Percentiles rank a stretch among this genome's conserved stretches.
Evolutionary conservation across 2,888 invertebrate genomes (phyloP).

Genomic region (Chrysopilus asiliformis): DNA sequence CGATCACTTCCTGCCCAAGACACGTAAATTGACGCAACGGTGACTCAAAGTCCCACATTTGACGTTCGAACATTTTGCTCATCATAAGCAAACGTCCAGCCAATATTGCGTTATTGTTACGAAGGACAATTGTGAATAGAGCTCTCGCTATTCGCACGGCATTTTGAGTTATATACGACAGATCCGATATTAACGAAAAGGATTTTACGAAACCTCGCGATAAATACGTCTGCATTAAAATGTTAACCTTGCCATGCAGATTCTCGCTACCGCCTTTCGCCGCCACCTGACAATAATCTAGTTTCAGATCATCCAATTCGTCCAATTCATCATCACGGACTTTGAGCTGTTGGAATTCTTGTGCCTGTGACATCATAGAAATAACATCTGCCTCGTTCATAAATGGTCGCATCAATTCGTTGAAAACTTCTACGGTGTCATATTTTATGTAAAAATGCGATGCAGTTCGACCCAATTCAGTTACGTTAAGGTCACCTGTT

Average conservation of each 20-base stretch:
- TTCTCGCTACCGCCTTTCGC: slow-evolving; percentile 78
- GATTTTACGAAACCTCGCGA: slow-evolving; percentile 63
- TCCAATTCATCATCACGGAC: slow-evolving; percentile 89
- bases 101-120: slow-evolving; percentile 81
- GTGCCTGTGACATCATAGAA: slow-evolving; percentile 80
- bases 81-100: slow-evolving; percentile 72
- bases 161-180: slow-evolving; percentile 51
- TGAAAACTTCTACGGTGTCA: slow-evolving; percentile 87
- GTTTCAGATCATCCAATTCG: slow-evolving; percentile 69
- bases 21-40: slow-evolving; percentile 76
- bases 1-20: slow-evolving; percentile 61
- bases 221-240: slow-evolving; percentile 80
- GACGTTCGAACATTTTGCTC: slow-evolving; percentile 86
- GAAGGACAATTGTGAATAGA: slow-evolving; percentile 83
- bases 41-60: slow-evolving; percentile 77
- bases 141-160: slow-evolving; percentile 82
- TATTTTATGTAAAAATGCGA: slow-evolving; percentile 96
- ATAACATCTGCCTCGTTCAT: slow-evolving; percentile 81
- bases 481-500: slow-evolving; percentile 66
- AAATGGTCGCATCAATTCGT: slow-evolving; percentile 61
- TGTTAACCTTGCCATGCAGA: slow-evolving; percentile 88
- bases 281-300: slow-evolving; percentile 60
- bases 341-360: slow-evolving; percentile 93
- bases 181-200: slow-evolving; percentile 32
- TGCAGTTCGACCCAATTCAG: slow-evolving; percentile 87